Percentiles rank a stretch among this genome's conserved stretches.
Evolutionary conservation across 2,113 vertebrate species (phyloP).

Genomic region (Patagioenas fasciata): DNA sequence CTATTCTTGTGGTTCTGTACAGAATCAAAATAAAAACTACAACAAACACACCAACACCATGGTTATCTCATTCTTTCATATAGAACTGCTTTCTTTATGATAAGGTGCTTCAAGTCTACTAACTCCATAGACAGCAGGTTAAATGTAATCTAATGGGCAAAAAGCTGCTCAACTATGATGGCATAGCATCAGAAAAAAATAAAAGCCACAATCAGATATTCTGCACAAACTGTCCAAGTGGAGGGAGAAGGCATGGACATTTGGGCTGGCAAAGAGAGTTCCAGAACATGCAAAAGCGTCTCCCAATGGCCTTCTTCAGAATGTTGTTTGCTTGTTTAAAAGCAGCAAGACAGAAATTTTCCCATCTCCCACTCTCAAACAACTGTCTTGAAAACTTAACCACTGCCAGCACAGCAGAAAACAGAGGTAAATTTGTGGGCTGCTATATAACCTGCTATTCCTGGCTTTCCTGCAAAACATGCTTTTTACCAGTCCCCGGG

Average conservation of each 20-base stretch:
- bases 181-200: background rate
- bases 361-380: background rate
- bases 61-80: background rate
- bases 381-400: background rate
- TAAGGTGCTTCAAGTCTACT: background rate
- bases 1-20: background rate
- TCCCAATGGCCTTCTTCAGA: background rate
- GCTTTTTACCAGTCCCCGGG: background rate
- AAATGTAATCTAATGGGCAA: background rate
- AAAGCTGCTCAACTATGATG: background rate
- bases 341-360: fast-evolving
- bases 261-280: background rate
- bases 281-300: fast-evolving
- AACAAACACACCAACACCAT: fast-evolving
- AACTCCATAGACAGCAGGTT: background rate
- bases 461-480: too few species aligned
- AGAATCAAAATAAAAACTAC: background rate
- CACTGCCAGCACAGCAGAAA: background rate
- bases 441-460: background rate
- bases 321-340: fast-evolving
- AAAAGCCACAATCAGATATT: fast-evolving
- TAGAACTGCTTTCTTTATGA: background rate
- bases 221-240: background rate
- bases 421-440: background rate
- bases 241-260: background rate